Evolutionary conservation across 1,140 invertebrate species (phyloP), one percentile per base, ranked within the genome.

Genomic region (Pogonus chalceus): DNA sequence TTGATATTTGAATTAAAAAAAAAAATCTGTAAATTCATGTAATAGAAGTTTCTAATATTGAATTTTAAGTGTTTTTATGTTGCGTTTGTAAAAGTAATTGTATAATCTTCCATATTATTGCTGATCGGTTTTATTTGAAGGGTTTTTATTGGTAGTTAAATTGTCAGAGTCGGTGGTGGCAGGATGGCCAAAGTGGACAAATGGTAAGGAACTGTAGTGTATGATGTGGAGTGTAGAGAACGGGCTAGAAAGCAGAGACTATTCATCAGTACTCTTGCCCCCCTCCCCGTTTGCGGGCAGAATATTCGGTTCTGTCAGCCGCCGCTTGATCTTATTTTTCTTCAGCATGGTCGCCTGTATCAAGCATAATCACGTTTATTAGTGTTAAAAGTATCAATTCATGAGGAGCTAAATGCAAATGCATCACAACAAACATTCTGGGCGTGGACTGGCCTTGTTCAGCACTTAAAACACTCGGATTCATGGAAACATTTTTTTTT

Each of bases 321-420:
- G 83, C 67, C 89, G 79, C 79, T 90, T 92, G 78, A 92, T 91
- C 81, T 95, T 95, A 78, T 82, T 92, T 86, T 93, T 92, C 85
- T 92, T 91, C 78, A 94, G 81, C 85, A 90, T 90, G 69, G 85
- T 89, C 71, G 87, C 87, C 83, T 84, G 79, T 51, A 62, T 58
- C 14, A 16, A 18, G 26, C 16, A 31, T n/a, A 49, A 20, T 22
- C 9, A 49, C 22, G 20, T 4, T 49, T 10, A 49, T 49, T 23
- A 49, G 22, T 49, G 22, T 20, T 49, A 21, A 49, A 35, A 35
- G 7, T 43, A 43, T 7, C 18, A 12, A 43, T 31, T 31, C 7
- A 16, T 9, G 7, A 12, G 18, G 18, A 43, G 37, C 37, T 43
- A 43, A 43, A 43, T 43, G 37, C 37, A 43, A n/a, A 43, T 43